These are phyloP conservation scores for Apostichopus californicus DNA, from an alignment of 35 echinoderm and acorn worm species.

Conservation along the genomic window DNA sequence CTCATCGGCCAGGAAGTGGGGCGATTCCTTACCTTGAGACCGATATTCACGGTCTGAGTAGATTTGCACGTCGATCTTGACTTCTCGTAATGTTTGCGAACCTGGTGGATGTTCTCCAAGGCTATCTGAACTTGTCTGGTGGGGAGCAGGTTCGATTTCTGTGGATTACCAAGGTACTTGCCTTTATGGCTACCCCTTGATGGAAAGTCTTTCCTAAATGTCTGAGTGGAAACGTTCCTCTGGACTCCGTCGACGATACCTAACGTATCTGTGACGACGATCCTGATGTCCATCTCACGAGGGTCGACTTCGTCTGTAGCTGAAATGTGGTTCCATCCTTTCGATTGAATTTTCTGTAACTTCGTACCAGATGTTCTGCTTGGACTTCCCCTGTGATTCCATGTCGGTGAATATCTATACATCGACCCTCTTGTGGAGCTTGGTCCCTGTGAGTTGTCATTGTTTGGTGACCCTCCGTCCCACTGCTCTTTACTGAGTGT, in stretches of 20 bases:
- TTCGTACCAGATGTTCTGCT: neutral
- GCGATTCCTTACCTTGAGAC: neutral
- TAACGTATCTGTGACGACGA: neutral
- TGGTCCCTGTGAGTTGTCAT: neutral
- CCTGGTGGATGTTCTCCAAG: neutral
- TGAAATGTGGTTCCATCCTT: neutral
- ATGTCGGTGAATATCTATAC: neutral
- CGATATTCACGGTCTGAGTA: neutral
- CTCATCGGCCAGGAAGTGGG: constrained; percentile 15
- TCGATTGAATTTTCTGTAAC: neutral
- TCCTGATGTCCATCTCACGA: neutral
- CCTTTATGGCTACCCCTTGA: neutral
- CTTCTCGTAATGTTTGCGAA: neutral
- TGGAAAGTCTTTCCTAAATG: neutral
- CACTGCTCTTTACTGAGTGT: neutral
- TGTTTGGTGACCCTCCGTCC: neutral
- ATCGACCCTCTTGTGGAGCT: neutral
- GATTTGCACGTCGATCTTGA: neutral
- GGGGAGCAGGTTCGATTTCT: neutral
- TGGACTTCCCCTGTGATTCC: neutral
- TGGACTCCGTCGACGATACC: neutral
- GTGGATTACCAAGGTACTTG: neutral
- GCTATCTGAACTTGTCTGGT: neutral
- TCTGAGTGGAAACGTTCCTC: neutral
- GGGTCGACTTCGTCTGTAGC: neutral